These are phyloP conservation scores for Oreochromis grahami DNA, from an alignment of 2,797 vertebrate genomes.

Conservation along the genomic window DNA sequence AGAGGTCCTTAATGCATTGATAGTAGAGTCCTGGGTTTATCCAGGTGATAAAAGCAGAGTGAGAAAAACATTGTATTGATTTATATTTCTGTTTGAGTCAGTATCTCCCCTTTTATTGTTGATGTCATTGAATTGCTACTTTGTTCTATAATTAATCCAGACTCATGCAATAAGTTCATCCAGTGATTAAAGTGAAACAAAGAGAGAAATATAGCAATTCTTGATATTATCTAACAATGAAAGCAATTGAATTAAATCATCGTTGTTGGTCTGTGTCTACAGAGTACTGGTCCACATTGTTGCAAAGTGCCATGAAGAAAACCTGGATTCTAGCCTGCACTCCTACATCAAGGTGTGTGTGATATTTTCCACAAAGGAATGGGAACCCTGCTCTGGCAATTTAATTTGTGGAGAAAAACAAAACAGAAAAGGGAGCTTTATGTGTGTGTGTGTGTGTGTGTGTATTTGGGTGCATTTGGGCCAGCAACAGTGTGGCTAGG, in stretches of 20 bases:
- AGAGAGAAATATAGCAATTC: neutral
- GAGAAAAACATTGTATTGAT: neutral
- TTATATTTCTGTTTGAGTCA: neutral
- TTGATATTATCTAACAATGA: neutral
- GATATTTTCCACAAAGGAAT: constrained; percentile 14
- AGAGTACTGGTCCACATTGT: constrained; percentile 94
- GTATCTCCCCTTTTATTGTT: neutral
- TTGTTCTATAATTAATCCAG: neutral
- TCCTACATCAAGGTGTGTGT: constrained; percentile 96
- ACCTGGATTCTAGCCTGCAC: constrained; percentile 87
- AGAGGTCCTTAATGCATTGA: neutral
- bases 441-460: constrained; percentile 6
- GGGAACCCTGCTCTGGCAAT: neutral
- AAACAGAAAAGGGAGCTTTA: neutral
- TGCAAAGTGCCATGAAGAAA: constrained; percentile 93
- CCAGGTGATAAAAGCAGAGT: neutral
- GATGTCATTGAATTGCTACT: neutral
- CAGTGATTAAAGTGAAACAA: neutral
- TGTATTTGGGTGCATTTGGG: constrained; percentile 16
- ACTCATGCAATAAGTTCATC: neutral
- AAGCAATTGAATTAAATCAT: neutral
- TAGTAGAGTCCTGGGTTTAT: neutral
- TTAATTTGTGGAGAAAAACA: constrained; percentile 2
- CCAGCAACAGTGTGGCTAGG: constrained; percentile 27
- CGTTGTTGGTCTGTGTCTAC: constrained; percentile 28